phyloP scores from a whole-genome alignment of 2,888 invertebrate species.

The Labia minor region DNA sequence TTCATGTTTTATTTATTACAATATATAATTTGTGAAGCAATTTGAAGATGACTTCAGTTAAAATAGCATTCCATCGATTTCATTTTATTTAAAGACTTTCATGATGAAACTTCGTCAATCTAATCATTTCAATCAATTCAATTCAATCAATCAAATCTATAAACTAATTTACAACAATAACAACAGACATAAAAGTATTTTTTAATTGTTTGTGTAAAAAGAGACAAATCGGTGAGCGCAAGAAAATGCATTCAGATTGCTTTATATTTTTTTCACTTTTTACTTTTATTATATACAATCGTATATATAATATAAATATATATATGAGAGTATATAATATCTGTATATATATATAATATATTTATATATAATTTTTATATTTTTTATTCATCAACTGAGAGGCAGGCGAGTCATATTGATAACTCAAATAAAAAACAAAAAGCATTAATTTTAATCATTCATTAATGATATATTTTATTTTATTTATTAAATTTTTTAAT shows the following conservation, averaged over 20 bases:
- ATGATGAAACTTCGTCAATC: neutral
- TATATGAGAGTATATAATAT: no score
- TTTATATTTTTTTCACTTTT: constrained; percentile 1
- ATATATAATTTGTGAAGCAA: neutral
- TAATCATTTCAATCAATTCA: neutral
- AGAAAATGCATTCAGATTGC: constrained; percentile 2
- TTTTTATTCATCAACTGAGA: neutral
- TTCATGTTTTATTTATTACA: neutral
- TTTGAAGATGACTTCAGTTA: neutral
- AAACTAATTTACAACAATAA: constrained; percentile 13
- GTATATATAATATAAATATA: neutral
- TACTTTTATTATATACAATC: neutral
- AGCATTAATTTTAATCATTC: neutral
- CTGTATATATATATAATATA: neutral
- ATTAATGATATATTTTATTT: neutral
- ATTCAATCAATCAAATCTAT: constrained; percentile 13
- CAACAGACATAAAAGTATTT: constrained; percentile 3
- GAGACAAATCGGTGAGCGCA: constrained; percentile 13
- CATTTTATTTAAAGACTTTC: neutral
- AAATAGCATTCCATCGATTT: neutral
- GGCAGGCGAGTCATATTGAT: constrained; percentile 1
- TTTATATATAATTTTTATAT: neutral
- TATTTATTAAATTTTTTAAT: no score
- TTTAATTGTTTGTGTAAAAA: constrained; percentile 8
- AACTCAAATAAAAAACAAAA: neutral